Conservation (phyloP, 2,797 vertebrate genomes). For the Alauda arvensis region DNA sequence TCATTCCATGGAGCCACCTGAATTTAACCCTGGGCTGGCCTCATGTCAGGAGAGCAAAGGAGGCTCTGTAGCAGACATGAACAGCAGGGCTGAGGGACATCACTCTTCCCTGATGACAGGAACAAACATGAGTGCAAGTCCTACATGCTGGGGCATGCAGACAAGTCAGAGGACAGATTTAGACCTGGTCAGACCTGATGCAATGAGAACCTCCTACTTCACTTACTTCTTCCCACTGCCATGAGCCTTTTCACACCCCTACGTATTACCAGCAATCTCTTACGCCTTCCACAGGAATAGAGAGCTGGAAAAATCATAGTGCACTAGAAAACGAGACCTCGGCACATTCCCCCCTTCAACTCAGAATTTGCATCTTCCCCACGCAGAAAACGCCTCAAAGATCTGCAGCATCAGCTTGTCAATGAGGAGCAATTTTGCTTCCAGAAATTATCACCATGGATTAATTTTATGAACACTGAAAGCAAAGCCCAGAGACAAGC, state of each 20-base stretch:
- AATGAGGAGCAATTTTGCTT: neutral
- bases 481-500: neutral
- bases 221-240: neutral
- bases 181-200: neutral
- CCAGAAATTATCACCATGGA: neutral
- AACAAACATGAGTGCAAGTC: neutral
- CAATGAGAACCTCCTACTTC: neutral
- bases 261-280: neutral
- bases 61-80: neutral
- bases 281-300: neutral
- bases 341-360: neutral
- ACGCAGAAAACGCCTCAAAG: neutral
- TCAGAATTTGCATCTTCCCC: neutral
- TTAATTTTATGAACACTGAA: neutral
- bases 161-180: neutral
- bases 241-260: neutral
- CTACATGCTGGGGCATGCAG: neutral
- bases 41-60: accelerated
- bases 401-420: neutral
- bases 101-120: neutral
- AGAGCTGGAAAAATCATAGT: neutral
- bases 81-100: neutral
- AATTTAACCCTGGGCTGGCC: neutral
- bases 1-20: neutral
- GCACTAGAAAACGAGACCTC: neutral